Base-by-base conservation (phyloP, 2,888 invertebrate species). In the Temnothorax unifasciatus region DNA sequence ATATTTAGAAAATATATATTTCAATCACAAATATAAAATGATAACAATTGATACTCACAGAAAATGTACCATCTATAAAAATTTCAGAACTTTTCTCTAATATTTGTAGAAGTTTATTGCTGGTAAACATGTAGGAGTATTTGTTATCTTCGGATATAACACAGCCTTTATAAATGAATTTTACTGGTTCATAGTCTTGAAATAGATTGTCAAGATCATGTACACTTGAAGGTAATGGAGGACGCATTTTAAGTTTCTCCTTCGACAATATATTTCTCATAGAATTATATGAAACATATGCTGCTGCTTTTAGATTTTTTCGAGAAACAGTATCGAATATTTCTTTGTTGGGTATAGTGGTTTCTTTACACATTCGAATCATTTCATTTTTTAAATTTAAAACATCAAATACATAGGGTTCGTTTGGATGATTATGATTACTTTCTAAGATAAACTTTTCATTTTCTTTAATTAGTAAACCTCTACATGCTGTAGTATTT, bases 121-220 rank as follows among this genome's bases (percentile, higher is more conserved):
- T 69, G 1, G 68, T 69, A 47, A 69, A 69, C 0, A 69, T 69
- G 11, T 50, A 69, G 18, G n/a, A 69, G n/a, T n/a, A 69, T 29
- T 50, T 69, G 15, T 68, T 68, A 50, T 69, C 68, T 69, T 69
- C 29, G n/a, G 68, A 69, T 34, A 29, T n/a, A 50, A n/a, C 34
- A 9, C 29, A 69, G 21, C 29, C 18, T 11, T 69, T 69, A n/a
- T 69, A 69, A 29, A 69, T n/a, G n/a, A 11, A 13, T 5, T 50
- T 29, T n/a, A 15, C 29, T 11, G 29, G 3, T 29, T 69, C 29
- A 69, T 69, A 69, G 4, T 13, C 18, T 29, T 11, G 18, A 29
- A 69, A n/a, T 9, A 29, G 18, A 69, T n/a, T 18, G 29, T 9
- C 29, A n/a, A 69, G 29, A 5, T 50, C 50, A 29, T 2, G 4